Conservation (phyloP, 53 echinoderm and acorn worm genomes). For the Glandiceps talaboti region DNA sequence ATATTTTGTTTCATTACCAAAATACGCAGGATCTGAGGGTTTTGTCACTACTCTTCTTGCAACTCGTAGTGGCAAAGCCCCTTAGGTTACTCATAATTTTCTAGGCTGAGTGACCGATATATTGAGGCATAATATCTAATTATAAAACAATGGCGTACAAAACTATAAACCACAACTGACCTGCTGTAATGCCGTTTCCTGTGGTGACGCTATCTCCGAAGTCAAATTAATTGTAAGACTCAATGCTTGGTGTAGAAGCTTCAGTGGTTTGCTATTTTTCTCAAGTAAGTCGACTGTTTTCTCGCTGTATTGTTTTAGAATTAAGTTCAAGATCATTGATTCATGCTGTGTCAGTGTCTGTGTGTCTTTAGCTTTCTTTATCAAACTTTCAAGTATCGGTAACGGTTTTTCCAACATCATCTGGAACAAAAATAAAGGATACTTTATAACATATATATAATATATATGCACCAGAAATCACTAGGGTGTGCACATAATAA, state of each 20-base stretch:
- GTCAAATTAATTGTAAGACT: neutral
- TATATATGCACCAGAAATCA: too few relatives aligned
- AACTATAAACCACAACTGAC: too few relatives aligned
- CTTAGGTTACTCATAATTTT: too few relatives aligned
- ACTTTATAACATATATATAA: too few relatives aligned
- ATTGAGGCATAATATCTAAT: too few relatives aligned
- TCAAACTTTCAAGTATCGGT: neutral
- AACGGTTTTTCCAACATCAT: conserved; percentile 34
- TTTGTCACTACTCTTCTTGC: too few relatives aligned
- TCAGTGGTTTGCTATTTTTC: conserved; percentile 7
- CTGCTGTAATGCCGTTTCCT: neutral
- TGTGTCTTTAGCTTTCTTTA: neutral
- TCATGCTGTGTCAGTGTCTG: conserved; percentile 4
- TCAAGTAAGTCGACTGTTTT: conserved; percentile 37
- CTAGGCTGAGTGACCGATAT: too few relatives aligned
- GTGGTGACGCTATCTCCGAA: neutral
- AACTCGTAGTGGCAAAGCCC: too few relatives aligned
- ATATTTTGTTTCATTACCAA: too few relatives aligned
- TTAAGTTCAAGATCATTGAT: conserved; percentile 17
- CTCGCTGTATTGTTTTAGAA: conserved; percentile 46
- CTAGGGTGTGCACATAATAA: too few relatives aligned
- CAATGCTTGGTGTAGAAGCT: neutral
- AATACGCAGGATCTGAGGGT: too few relatives aligned
- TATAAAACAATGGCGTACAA: too few relatives aligned
- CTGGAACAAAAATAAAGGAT: conserved; percentile 17